Conservation (phyloP, 2,888 invertebrate genomes). For the Pyrrhosoma nymphula region DNA sequence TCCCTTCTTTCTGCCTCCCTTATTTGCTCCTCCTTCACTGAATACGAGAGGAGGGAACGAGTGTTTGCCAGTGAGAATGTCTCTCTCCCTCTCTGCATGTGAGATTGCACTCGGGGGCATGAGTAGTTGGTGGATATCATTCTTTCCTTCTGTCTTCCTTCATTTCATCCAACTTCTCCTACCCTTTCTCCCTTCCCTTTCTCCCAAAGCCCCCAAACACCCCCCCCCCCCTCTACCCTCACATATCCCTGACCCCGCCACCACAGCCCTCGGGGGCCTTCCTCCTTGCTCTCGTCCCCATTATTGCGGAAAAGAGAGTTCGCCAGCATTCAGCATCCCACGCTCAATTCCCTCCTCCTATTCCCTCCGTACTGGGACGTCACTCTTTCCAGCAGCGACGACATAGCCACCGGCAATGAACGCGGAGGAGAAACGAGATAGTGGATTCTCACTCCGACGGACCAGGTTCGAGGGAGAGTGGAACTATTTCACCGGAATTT, state of each 20-base stretch:
- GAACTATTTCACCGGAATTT: too few species aligned
- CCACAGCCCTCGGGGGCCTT: neutral
- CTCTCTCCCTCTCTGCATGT: neutral
- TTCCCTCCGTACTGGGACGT: too few species aligned
- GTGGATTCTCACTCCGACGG: too few species aligned
- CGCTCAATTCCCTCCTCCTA: neutral
- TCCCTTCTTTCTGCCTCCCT: neutral
- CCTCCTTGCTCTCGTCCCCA: neutral
- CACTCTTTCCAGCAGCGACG: too few species aligned
- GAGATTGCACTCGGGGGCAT: neutral
- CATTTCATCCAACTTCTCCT: neutral
- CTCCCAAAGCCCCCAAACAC: neutral
- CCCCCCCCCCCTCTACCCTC: neutral
- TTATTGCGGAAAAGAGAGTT: neutral
- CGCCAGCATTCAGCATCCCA: neutral
- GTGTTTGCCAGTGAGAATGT: neutral
- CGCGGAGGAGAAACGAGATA: too few species aligned
- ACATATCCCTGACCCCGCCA: neutral
- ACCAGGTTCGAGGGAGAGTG: too few species aligned
- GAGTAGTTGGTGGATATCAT: neutral
- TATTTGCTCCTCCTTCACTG: neutral
- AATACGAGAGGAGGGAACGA: neutral
- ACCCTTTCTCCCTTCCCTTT: neutral
- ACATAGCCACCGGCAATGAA: too few species aligned
- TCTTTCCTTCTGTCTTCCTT: neutral